Evolutionary conservation across 2,797 vertebrate genomes (phyloP).

Genomic region (Pterois miles): DNA sequence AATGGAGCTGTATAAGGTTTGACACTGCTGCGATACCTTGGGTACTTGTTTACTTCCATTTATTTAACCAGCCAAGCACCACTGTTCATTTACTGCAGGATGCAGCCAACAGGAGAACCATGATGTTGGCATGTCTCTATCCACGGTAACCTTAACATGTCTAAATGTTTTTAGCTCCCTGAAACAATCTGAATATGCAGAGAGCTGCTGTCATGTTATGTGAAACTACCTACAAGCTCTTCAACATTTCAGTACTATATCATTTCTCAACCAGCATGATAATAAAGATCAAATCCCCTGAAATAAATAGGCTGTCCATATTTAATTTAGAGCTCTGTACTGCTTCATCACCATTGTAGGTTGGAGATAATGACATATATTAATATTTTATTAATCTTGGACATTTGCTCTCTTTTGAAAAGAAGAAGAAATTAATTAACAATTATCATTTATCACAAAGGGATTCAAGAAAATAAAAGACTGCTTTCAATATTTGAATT

Average conservation of each 20-base stretch:
- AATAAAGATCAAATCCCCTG: slow-evolving; percentile 9
- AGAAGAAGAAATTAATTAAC: slow-evolving; percentile 22
- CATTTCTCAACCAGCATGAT: background rate
- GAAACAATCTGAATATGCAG: slow-evolving; percentile 11
- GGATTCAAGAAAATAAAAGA: slow-evolving; percentile 9
- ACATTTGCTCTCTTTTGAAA: slow-evolving; percentile 46
- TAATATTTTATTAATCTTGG: slow-evolving; percentile 39
- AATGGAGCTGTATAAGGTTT: slow-evolving; percentile 14
- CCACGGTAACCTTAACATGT: background rate
- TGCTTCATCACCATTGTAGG: slow-evolving; percentile 29
- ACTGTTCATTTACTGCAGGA: slow-evolving; percentile 32
- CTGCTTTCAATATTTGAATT: slow-evolving; percentile 23
- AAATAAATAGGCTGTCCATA: slow-evolving; percentile 7
- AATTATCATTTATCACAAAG: background rate
- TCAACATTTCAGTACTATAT: slow-evolving; percentile 1
- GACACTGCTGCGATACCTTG: slow-evolving; percentile 14
- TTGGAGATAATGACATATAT: slow-evolving; percentile 45
- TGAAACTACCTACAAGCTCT: slow-evolving; percentile 24
- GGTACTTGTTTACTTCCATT: slow-evolving; percentile 39
- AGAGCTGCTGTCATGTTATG: slow-evolving; percentile 13
- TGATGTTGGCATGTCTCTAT: slow-evolving; percentile 15
- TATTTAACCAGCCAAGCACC: slow-evolving; percentile 36
- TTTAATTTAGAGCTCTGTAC: slow-evolving; percentile 24
- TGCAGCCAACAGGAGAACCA: slow-evolving; percentile 19
- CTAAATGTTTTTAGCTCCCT: slow-evolving; percentile 15